Percentiles rank a stretch among this genome's conserved stretches.
Conservation (phyloP, 2,113 vertebrate genomes). For the Lamprologus sp. region DNA sequence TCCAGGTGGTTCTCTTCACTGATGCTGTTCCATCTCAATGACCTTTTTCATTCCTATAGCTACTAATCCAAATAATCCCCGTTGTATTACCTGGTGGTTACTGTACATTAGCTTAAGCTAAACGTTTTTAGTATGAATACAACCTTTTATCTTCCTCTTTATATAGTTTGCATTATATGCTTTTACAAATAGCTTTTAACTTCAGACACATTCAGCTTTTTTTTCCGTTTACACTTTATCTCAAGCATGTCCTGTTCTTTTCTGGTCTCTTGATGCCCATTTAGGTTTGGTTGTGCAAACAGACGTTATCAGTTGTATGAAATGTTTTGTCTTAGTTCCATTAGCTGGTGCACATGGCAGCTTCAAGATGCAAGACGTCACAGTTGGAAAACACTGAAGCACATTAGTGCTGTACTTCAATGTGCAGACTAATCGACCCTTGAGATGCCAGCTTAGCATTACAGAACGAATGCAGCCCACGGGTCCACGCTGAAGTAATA, state of each 20-base stretch:
- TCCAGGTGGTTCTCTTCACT: neutral
- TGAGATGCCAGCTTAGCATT: neutral
- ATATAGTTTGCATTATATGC: constrained; percentile 32
- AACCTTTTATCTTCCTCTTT: constrained; percentile 35
- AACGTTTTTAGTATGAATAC: neutral
- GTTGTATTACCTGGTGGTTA: neutral
- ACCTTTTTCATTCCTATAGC: constrained; percentile 7
- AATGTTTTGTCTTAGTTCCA: constrained; percentile 60
- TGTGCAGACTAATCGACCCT: neutral
- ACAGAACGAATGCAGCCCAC: neutral
- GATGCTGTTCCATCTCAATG: neutral
- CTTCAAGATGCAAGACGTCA: neutral
- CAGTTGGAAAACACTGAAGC: neutral
- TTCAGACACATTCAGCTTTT: neutral
- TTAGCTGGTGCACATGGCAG: constrained; percentile 31
- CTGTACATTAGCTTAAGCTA: constrained; percentile 15
- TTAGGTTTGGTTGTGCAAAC: constrained; percentile 47
- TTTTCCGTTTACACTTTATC: constrained; percentile 7
- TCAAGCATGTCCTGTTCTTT: constrained; percentile 14
- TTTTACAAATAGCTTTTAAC: constrained; percentile 14
- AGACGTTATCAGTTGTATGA: constrained; percentile 27
- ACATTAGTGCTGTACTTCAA: neutral
- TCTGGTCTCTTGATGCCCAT: constrained; percentile 2
- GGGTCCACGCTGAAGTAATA: neutral
- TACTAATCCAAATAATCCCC: constrained; percentile 23